A percentile compares a stretch with the other conserved stretches of the same genome.
These are phyloP conservation scores for Telmatherina bonti DNA, from an alignment of 2,797 vertebrate genomes.

Conservation along the genomic window DNA sequence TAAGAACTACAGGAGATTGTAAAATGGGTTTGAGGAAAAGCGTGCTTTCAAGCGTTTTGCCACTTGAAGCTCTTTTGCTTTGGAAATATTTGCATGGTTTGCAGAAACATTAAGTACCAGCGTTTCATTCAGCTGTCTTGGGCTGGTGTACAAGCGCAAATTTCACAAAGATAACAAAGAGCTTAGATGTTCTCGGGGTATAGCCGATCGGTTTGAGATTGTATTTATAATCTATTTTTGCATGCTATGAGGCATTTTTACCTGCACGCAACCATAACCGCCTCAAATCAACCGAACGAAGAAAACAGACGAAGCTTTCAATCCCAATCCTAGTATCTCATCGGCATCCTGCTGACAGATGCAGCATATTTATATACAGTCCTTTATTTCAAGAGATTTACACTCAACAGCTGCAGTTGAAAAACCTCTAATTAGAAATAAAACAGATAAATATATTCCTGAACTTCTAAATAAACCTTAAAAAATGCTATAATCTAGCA, in stretches of 20 bases:
- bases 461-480: background rate
- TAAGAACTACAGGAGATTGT: background rate
- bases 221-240: background rate
- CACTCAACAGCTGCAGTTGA: background rate
- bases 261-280: background rate
- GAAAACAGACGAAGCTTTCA: background rate
- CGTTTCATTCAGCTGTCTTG: background rate
- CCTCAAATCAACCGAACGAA: background rate
- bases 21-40: background rate
- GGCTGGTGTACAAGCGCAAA: background rate
- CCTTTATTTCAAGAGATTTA: background rate
- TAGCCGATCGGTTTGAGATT: background rate
- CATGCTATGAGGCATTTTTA: background rate
- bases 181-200: background rate
- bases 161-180: background rate
- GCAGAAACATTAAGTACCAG: background rate
- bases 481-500: background rate
- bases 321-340: background rate
- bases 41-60: background rate
- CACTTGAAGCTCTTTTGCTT: constrained; percentile 3
- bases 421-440: too few relatives aligned
- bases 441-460: too few relatives aligned
- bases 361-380: too few relatives aligned
- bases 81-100: background rate
- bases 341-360: background rate